Conservation (phyloP, 2,797 vertebrate species). For the Pempheris klunzingeri region DNA sequence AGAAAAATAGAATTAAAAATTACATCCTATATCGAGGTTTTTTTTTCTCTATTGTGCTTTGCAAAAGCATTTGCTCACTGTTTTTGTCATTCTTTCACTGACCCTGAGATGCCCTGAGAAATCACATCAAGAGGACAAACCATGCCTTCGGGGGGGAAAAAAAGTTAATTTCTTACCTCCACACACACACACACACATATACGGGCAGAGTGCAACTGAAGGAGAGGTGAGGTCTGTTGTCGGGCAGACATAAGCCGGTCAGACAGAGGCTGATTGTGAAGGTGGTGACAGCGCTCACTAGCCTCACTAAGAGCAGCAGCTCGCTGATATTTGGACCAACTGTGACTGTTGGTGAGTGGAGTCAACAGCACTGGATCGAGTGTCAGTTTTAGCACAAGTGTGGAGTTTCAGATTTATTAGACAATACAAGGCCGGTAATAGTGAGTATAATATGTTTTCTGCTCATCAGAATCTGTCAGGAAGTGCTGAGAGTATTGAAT, state of each 20-base stretch:
- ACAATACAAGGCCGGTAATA: no score
- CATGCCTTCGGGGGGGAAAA: constrained; percentile 45
- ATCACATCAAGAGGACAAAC: constrained; percentile 47
- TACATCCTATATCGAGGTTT: not conserved
- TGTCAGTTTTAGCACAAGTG: constrained; percentile 12
- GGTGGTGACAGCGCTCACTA: constrained; percentile 60
- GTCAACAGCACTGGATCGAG: constrained; percentile 12
- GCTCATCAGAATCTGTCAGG: not conserved
- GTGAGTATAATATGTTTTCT: not conserved
- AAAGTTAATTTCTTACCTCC: constrained; percentile 70
- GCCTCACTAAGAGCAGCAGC: constrained; percentile 47
- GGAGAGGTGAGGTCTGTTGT: constrained; percentile 64
- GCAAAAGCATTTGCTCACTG: constrained; percentile 7
- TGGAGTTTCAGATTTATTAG: not conserved
- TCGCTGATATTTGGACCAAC: constrained; percentile 33
- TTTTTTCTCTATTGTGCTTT: constrained; percentile 4
- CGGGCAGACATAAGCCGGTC: constrained; percentile 30
- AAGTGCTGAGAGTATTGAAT: not conserved
- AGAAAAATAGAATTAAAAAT: not conserved
- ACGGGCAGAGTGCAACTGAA: constrained; percentile 42
- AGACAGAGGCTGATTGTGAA: constrained; percentile 74
- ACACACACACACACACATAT: constrained; percentile 24
- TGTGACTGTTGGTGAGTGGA: constrained; percentile 7
- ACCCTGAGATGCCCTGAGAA: constrained; percentile 29
- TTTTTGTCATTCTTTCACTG: constrained; percentile 43